Conservation (phyloP, 2,113 vertebrate genomes). For the Hassar affinis region DNA sequence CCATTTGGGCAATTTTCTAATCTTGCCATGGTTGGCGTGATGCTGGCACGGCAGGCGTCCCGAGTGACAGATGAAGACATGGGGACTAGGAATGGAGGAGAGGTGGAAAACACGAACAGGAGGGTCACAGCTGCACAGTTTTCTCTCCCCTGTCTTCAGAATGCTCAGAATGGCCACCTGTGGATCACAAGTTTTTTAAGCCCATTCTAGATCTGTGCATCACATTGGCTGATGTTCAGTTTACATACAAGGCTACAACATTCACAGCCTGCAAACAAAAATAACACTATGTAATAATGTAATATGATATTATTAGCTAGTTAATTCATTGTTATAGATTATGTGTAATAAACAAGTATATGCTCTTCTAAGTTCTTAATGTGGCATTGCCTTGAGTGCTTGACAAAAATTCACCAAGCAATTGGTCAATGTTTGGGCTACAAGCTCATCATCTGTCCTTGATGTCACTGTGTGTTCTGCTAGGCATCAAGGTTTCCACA, state of each 20-base stretch:
- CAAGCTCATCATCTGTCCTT: neutral
- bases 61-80: constrained; percentile 92
- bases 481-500: neutral
- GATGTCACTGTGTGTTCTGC: neutral
- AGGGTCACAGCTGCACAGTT: constrained; percentile 43
- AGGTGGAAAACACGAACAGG: constrained; percentile 15
- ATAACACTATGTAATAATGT: neutral
- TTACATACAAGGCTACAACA: neutral
- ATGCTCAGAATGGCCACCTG: neutral
- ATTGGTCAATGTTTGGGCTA: neutral
- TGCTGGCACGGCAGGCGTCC: constrained; percentile 72
- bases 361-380: neutral
- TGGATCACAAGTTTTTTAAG: neutral
- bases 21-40: constrained; percentile 47
- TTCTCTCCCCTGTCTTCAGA: neutral
- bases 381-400: neutral
- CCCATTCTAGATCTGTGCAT: neutral
- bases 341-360: neutral
- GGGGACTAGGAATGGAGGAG: constrained; percentile 58
- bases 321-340: neutral
- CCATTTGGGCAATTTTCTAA: constrained; percentile 99
- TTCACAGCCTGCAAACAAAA: no score
- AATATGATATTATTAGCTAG: neutral
- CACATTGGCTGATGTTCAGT: neutral
- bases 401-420: neutral